These are phyloP conservation scores for Lepidonotus clava DNA, from an alignment of 2,888 invertebrate species.

Conservation along the genomic window DNA sequence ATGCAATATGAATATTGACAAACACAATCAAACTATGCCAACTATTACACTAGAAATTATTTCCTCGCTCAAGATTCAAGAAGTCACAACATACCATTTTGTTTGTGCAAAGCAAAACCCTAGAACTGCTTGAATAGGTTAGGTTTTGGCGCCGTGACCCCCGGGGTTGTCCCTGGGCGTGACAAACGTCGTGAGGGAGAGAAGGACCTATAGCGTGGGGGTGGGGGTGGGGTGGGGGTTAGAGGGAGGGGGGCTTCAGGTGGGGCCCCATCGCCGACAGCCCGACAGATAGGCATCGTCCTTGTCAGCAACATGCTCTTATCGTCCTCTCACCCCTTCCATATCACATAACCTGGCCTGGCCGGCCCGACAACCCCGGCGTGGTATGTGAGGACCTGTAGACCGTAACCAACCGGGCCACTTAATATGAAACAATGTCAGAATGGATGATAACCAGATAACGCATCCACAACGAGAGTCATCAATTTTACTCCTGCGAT, in stretches of 20 bases:
- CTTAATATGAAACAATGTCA: background rate
- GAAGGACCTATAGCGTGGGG: too few relatives aligned
- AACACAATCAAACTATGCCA: too few relatives aligned
- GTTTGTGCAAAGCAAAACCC: too few relatives aligned
- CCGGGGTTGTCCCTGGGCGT: background rate
- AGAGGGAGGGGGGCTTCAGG: conserved; percentile 23
- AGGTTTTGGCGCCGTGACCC: background rate
- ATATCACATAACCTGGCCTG: conserved; percentile 14
- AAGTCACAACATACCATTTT: too few relatives aligned
- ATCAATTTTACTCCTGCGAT: too few relatives aligned
- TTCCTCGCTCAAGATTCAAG: too few relatives aligned
- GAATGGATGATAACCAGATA: too few relatives aligned
- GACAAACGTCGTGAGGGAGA: background rate
- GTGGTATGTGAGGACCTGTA: background rate
- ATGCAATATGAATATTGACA: too few relatives aligned
- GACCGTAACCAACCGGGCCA: background rate
- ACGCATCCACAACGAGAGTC: too few relatives aligned
- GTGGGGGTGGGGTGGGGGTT: too few relatives aligned
- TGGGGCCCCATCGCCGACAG: conserved; percentile 9
- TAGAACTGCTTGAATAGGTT: too few relatives aligned
- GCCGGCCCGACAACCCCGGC: background rate
- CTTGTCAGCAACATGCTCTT: conserved; percentile 28
- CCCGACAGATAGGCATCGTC: conserved; percentile 31
- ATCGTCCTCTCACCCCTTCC: background rate
- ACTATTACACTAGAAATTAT: too few relatives aligned